Percentiles rank a stretch among this genome's conserved stretches.
Conservation (phyloP, 2,888 invertebrate genomes). For the Dorcus parallelipipedus region DNA sequence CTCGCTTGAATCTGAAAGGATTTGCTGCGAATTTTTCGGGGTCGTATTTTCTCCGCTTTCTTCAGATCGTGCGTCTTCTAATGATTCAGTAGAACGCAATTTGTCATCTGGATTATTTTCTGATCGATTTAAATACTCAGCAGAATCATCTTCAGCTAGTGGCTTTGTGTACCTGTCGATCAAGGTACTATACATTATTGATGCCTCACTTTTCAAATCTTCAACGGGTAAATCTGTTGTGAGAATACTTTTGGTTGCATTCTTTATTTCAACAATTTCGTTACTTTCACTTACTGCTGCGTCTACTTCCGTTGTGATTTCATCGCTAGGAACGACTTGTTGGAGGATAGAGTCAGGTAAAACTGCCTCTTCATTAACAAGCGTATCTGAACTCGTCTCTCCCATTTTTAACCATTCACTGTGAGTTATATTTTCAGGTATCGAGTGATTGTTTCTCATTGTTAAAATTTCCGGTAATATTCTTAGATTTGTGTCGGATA, state of each 20-base stretch:
- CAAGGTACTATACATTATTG: neutral
- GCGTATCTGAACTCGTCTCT: conserved; percentile 7
- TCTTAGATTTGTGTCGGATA: conserved; percentile 21
- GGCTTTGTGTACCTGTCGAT: conserved; percentile 12
- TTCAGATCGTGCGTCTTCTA: conserved; percentile 28
- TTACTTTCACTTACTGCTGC: neutral
- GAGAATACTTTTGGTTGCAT: neutral
- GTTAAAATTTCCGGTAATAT: conserved; percentile 40
- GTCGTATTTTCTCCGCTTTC: conserved; percentile 41
- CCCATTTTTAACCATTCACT: conserved; percentile 40
- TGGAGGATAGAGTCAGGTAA: conserved; percentile 36
- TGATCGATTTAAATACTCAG: neutral
- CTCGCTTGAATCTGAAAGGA: conserved; percentile 34
- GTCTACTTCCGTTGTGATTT: conserved; percentile 6
- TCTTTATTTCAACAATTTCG: neutral
- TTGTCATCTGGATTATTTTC: neutral
- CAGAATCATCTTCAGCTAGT: conserved; percentile 15
- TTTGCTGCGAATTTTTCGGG: conserved; percentile 24
- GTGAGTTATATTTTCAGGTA: conserved; percentile 28
- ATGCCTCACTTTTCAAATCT: neutral
- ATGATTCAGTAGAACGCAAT: conserved; percentile 30
- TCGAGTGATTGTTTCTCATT: conserved; percentile 34
- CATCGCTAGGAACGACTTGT: conserved; percentile 32
- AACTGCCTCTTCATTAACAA: conserved; percentile 32
- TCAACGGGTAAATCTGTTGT: conserved; percentile 4